Percentiles rank a stretch among this genome's conserved stretches.
phyloP scores from a whole-genome alignment of 2,888 invertebrate species.

The Microctonus brassicae region DNA sequence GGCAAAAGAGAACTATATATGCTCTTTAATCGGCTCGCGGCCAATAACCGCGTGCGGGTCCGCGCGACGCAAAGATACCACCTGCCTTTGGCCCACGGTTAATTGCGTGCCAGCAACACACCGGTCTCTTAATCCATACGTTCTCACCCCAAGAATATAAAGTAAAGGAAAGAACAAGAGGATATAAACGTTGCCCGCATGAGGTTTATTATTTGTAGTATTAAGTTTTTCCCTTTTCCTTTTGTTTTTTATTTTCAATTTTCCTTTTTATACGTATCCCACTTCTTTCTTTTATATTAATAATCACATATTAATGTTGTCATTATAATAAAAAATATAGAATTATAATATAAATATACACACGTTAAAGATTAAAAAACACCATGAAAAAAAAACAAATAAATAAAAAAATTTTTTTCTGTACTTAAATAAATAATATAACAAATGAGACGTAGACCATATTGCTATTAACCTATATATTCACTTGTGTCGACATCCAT shows the following conservation, averaged over 20 bases:
- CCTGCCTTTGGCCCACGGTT: constrained; percentile 37
- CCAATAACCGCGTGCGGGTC: constrained; percentile 23
- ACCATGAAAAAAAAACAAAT: neutral
- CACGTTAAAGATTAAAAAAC: neutral
- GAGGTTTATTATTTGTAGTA: no score
- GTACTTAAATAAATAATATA: neutral
- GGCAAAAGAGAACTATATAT: neutral
- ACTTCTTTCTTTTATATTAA: neutral
- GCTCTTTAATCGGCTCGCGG: constrained; percentile 10
- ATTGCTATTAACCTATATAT: neutral
- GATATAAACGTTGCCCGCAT: constrained; percentile 19
- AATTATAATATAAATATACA: neutral
- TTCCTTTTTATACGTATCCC: neutral
- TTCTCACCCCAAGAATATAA: neutral
- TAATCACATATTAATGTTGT: neutral
- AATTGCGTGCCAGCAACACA: constrained; percentile 34
- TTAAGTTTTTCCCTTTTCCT: constrained; percentile 18
- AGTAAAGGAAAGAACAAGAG: neutral
- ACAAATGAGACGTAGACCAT: constrained; percentile 4
- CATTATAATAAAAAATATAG: no score
- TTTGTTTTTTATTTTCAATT: constrained; percentile 23
- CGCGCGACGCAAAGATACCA: constrained; percentile 32
- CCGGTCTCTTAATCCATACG: constrained; percentile 27
- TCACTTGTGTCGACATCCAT: neutral
- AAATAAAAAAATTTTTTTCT: neutral